phyloP scores from a whole-genome alignment of 2,113 vertebrate genomes.

The Hipposideros armiger region DNA sequence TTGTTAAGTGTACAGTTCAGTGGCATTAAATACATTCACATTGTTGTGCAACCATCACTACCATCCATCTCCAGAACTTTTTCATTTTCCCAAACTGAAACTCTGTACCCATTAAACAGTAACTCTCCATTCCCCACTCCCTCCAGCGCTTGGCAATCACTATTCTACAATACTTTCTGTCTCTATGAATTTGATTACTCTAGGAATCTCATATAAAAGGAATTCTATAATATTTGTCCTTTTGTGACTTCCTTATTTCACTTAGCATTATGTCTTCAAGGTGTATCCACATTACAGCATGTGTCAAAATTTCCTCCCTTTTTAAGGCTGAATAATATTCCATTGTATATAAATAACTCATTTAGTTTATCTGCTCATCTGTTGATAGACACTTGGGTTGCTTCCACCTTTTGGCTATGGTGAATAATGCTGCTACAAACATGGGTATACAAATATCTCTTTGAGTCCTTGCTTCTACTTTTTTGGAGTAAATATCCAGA shows the following conservation, averaged over 20 bases:
- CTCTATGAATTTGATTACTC: not conserved
- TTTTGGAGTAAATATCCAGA: slow-evolving; percentile 8
- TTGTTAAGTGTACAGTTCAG: not conserved
- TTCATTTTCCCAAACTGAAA: not conserved
- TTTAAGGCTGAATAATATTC: slow-evolving; percentile 15
- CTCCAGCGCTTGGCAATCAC: not conserved
- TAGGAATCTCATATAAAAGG: not conserved
- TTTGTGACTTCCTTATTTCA: slow-evolving; percentile 28
- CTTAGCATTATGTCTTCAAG: not conserved
- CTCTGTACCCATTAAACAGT: not conserved
- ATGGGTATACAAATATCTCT: not conserved
- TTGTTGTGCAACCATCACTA: not conserved
- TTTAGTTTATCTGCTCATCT: not conserved
- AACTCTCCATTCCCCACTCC: not conserved
- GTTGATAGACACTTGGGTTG: not conserved
- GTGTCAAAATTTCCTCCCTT: not conserved
- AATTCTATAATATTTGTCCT: not conserved
- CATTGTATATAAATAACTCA: not conserved
- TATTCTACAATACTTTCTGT: not conserved
- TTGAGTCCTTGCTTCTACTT: slow-evolving; percentile 17
- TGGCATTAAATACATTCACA: not conserved
- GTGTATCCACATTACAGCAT: not conserved
- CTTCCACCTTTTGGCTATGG: not conserved
- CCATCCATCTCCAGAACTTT: not conserved
- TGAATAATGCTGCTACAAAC: not conserved